phyloP scores from a whole-genome alignment of 1,140 invertebrate genomes.

The Microplitis mediator region DNA sequence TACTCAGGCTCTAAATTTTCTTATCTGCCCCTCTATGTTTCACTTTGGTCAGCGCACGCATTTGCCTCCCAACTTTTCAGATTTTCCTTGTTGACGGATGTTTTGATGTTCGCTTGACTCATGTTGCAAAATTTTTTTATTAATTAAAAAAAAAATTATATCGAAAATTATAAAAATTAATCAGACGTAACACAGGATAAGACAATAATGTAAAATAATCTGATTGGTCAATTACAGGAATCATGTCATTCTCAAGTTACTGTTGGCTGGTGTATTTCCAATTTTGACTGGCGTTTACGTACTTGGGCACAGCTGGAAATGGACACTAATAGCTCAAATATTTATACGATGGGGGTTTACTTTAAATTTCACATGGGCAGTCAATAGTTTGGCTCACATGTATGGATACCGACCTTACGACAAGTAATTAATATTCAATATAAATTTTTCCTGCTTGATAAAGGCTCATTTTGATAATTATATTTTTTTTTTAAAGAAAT shows the following conservation, averaged over 20 bases:
- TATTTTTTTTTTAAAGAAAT: too few relatives aligned
- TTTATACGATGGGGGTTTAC: constrained; percentile 57
- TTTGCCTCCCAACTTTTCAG: too few relatives aligned
- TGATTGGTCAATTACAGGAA: neutral
- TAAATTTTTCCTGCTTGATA: neutral
- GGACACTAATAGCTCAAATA: neutral
- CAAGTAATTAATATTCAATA: constrained; percentile 51
- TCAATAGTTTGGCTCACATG: constrained; percentile 74
- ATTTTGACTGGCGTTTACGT: constrained; percentile 9
- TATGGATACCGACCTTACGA: constrained; percentile 73
- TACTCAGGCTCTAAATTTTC: too few relatives aligned
- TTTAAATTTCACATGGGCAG: constrained; percentile 73
- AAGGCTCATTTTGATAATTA: too few relatives aligned
- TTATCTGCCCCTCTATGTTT: too few relatives aligned
- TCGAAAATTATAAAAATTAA: too few relatives aligned
- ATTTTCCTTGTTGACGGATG: too few relatives aligned
- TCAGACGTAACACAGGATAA: too few relatives aligned
- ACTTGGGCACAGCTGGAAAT: constrained; percentile 2
- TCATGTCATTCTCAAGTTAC: neutral
- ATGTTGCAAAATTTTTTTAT: too few relatives aligned
- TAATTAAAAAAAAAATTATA: too few relatives aligned
- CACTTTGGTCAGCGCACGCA: too few relatives aligned
- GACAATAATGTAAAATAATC: constrained; percentile 28
- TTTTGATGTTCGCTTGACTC: too few relatives aligned
- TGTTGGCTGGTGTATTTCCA: constrained; percentile 8